A percentile compares a stretch with the other conserved stretches of the same genome.
These are phyloP conservation scores for Ridgeia piscesae DNA, from an alignment of 1,140 invertebrate species.

Conservation along the genomic window DNA sequence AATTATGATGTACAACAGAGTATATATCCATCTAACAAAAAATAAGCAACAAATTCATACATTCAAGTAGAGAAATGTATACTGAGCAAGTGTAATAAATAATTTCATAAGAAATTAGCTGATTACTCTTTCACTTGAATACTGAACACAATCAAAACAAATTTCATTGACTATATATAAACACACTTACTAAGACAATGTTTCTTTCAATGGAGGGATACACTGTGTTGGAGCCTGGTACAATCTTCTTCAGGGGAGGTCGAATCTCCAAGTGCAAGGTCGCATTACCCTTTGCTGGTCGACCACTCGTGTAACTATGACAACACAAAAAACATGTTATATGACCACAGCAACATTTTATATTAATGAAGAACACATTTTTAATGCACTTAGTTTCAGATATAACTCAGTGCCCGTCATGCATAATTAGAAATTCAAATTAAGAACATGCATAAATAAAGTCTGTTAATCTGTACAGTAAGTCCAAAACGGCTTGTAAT, in stretches of 20 bases:
- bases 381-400: too few species aligned
- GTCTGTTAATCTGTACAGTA: too few species aligned
- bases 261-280: conserved; percentile 24
- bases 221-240: conserved; percentile 8
- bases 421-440: too few species aligned
- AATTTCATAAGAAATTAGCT: neutral
- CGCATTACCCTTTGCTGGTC: conserved; percentile 23
- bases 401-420: too few species aligned
- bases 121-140: neutral
- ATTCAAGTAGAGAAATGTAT: neutral
- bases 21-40: neutral
- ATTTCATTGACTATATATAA: neutral
- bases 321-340: neutral
- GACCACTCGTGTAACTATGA: conserved; percentile 14
- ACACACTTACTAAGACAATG: neutral
- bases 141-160: neutral
- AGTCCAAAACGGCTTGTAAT: too few species aligned
- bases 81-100: neutral
- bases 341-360: neutral
- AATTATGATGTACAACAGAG: neutral
- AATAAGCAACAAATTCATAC: conserved; percentile 13
- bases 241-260: conserved; percentile 12
- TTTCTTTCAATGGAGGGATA: neutral
- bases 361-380: neutral
- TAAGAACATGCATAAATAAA: too few species aligned